These are phyloP conservation scores for Pandemis heparana DNA, from an alignment of 2,888 invertebrate genomes.

Conservation along the genomic window DNA sequence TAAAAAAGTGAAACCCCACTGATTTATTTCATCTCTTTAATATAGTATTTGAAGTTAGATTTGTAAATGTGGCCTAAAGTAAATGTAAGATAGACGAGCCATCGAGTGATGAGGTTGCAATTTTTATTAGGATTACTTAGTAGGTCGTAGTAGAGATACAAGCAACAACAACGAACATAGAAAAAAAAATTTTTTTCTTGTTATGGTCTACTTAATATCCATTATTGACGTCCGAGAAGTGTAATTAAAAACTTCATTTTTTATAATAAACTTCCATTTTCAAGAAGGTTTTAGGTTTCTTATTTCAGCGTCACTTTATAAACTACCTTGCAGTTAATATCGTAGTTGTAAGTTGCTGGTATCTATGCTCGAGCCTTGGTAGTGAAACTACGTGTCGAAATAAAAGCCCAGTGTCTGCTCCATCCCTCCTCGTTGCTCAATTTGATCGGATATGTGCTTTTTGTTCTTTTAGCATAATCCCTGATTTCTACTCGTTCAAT, in stretches of 20 bases:
- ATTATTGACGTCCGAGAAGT: neutral
- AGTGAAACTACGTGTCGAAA: constrained; percentile 37
- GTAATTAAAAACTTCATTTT: neutral
- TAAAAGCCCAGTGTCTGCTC: constrained; percentile 42
- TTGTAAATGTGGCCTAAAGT: constrained; percentile 48
- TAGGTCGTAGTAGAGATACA: constrained; percentile 13
- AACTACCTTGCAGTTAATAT: neutral
- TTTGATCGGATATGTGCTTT: constrained; percentile 31
- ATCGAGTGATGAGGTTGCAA: constrained; percentile 41
- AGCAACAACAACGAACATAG: constrained; percentile 10
- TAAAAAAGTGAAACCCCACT: neutral
- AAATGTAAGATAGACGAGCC: constrained; percentile 36
- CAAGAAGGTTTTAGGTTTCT: neutral
- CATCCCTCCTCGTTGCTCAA: constrained; percentile 45
- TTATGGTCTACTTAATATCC: neutral
- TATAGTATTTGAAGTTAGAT: constrained; percentile 33
- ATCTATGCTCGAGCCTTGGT: constrained; percentile 15
- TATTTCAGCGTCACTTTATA: neutral
- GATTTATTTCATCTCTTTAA: constrained; percentile 26
- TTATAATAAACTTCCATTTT: neutral
- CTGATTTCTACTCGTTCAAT: neutral
- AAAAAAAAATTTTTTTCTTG: neutral
- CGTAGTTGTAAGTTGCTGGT: constrained; percentile 11
- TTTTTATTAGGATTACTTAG: constrained; percentile 28
- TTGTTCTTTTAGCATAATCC: neutral